These are phyloP conservation scores for Sebastes vulpes DNA, from an alignment of 2,797 vertebrate genomes.

Conservation along the genomic window DNA sequence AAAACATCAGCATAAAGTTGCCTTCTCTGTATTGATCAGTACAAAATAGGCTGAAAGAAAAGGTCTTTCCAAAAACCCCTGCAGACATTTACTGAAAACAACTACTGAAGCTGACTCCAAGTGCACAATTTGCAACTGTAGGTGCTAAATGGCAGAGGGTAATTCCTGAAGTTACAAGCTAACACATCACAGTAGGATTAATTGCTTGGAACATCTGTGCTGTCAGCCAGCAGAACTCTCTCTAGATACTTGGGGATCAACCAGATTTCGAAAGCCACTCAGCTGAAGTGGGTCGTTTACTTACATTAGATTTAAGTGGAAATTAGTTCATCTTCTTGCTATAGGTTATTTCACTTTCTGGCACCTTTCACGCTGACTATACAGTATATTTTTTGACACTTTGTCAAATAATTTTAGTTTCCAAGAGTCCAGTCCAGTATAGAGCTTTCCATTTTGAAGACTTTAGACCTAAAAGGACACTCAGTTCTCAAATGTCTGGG, in stretches of 20 bases:
- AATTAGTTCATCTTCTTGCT: constrained; percentile 12
- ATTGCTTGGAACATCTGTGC: constrained; percentile 33
- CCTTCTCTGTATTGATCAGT: constrained; percentile 46
- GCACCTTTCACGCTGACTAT: neutral
- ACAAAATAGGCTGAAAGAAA: constrained; percentile 39
- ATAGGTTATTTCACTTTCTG: constrained; percentile 15
- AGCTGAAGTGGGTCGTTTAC: constrained; percentile 33
- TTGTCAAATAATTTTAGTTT: neutral
- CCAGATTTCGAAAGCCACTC: constrained; percentile 34
- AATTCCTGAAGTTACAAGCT: constrained; percentile 35
- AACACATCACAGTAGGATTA: constrained; percentile 38
- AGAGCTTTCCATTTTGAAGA: neutral
- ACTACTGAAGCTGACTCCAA: neutral
- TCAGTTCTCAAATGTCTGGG: constrained; percentile 44
- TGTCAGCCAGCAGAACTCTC: constrained; percentile 32
- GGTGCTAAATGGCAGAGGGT: constrained; percentile 16
- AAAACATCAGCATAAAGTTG: constrained; percentile 13
- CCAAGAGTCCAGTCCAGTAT: neutral
- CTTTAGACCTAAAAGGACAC: neutral
- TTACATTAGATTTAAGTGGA: constrained; percentile 15
- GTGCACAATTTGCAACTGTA: constrained; percentile 10
- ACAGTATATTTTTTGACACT: neutral
- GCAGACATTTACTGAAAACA: neutral
- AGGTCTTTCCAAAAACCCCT: constrained; percentile 25
- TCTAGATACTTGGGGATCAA: constrained; percentile 31